phyloP scores from a whole-genome alignment of 2,888 invertebrate genomes.

The Pseudeuparius sepicola region DNA sequence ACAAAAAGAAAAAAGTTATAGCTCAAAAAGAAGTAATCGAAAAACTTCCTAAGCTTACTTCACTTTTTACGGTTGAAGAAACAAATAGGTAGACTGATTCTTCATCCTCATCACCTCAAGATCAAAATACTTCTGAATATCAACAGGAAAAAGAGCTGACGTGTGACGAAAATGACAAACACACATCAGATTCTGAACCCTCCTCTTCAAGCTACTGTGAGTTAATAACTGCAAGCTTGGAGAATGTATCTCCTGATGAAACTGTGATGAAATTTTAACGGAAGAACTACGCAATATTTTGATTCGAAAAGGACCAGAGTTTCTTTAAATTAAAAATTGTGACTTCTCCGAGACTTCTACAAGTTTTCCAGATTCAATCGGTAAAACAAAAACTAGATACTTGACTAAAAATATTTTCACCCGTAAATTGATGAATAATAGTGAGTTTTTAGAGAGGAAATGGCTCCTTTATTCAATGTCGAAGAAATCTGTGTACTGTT shows the following conservation, averaged over 20 bases:
- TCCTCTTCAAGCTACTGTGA: too few species aligned
- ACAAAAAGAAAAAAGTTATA: too few species aligned
- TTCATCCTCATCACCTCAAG: too few species aligned
- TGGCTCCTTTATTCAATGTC: constrained; percentile 18
- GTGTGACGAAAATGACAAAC: too few species aligned
- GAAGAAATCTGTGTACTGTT: constrained; percentile 19
- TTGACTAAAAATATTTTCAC: too few species aligned
- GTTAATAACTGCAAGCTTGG: constrained; percentile 4
- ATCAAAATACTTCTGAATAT: too few species aligned
- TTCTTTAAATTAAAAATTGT: constrained; percentile 21
- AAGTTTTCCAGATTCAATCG: constrained; percentile 17
- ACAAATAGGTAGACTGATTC: too few species aligned
- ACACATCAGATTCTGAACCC: too few species aligned
- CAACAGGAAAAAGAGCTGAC: too few species aligned
- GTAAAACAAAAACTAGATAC: constrained; percentile 18
- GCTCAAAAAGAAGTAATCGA: too few species aligned
- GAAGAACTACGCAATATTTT: constrained; percentile 19
- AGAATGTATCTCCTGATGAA: constrained; percentile 1
- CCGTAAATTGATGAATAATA: constrained; percentile 20
- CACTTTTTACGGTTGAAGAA: too few species aligned
- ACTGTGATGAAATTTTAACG: constrained; percentile 4
- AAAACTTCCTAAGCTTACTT: too few species aligned
- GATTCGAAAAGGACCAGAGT: constrained; percentile 20
- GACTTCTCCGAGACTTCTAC: constrained; percentile 20
- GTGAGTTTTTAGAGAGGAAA: constrained; percentile 12